Evolutionary conservation across 2,797 vertebrate genomes (phyloP), one percentile per base, ranked within the genome.

Genomic region (Neostethus bicornis): DNA sequence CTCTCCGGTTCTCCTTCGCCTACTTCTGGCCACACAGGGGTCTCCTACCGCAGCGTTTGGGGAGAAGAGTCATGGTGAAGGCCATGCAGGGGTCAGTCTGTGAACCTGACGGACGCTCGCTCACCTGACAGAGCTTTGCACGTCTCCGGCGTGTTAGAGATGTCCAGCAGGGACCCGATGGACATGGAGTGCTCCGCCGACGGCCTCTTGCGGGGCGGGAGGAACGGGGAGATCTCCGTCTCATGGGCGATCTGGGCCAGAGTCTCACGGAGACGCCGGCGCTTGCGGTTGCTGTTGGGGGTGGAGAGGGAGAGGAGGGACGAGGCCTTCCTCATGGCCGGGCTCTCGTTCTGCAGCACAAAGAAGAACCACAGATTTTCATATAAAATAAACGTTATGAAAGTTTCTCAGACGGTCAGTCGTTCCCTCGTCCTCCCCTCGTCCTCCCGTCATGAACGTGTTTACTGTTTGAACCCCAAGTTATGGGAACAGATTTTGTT

Each of bases 141-240:
- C 0, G 94, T 93, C 10, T 98, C 96, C 0, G 96, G 96, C 7
- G 97, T 99, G 79, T 97, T 97, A 25, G 96, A 98, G 77, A 98
- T 95, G 87, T 99, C 96, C 57, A 99, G 89, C 60, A 99, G 86
- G 29, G 97, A 99, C 0, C 94, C 94, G 57, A 96, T 93, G 1
- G 96, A 98, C 65, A 98, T 86, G 0, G 94, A 96, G 86, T 96
- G 94, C 34, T 99, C 97, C 16, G 95, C 96, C 0, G 97, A 99
- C 0, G 92, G 93, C 17, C 96, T 91, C 78, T 99, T 99, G 4
- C 95, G 91, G 16, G 96, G 96, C 1, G 85, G 85, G 20, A 96
- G 96, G 67, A 98, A 98, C 0, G 96, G 96, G 0, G 96, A 98
- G 61, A 97, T 85, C 59, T 99, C 97, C 0, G 94, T 93, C 75